Evolutionary conservation across 2,113 vertebrate genomes (phyloP).

Genomic region (Trogon surrucura): DNA sequence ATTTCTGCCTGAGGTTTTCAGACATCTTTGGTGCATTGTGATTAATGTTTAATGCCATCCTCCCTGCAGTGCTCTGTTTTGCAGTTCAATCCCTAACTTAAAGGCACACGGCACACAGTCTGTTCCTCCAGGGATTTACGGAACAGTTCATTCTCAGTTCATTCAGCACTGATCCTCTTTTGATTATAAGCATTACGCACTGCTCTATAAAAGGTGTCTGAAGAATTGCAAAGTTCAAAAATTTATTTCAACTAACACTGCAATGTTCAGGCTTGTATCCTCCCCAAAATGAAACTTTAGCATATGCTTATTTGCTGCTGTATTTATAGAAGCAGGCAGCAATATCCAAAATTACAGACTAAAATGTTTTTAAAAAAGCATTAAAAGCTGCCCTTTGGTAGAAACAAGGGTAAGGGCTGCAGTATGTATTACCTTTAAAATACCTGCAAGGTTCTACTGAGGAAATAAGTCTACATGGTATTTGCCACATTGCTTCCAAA

Average conservation of each 20-base stretch:
- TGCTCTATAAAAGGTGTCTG: not conserved
- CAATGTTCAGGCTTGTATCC: not conserved
- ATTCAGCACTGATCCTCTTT: not conserved
- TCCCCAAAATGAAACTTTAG: not conserved
- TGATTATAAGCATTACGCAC: not conserved
- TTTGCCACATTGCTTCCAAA: not conserved
- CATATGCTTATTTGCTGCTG: not conserved
- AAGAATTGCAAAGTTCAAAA: not conserved
- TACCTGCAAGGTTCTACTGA: not conserved
- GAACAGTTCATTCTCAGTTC: not conserved
- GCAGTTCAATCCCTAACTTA: not conserved
- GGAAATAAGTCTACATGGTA: not conserved
- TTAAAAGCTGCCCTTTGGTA: not conserved
- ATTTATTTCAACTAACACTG: conserved; percentile 7
- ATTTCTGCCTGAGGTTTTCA: conserved; percentile 9
- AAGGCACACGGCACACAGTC: not conserved
- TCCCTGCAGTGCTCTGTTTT: not conserved
- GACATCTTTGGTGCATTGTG: not conserved
- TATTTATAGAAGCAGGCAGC: not conserved
- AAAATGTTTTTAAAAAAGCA: not conserved
- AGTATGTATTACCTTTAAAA: not conserved
- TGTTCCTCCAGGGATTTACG: not conserved
- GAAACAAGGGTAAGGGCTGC: not conserved
- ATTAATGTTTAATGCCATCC: conserved; percentile 22
- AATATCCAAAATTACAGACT: not conserved